Evolutionary conservation across 1,140 invertebrate genomes (phyloP), one percentile per base, ranked within the genome.

Genomic region (Lasaia peninsularis): DNA sequence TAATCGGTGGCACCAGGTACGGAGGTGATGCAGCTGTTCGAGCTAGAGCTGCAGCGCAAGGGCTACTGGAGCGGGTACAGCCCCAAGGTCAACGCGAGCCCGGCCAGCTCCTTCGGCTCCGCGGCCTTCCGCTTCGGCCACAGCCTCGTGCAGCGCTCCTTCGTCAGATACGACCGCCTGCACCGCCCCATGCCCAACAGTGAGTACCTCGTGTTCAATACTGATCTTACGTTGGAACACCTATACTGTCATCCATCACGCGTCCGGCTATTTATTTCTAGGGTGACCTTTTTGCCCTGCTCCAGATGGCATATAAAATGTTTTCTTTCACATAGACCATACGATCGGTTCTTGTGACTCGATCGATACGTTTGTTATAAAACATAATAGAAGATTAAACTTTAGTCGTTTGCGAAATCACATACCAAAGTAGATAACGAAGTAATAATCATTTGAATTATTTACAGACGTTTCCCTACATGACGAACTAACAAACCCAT

Each of bases 41-140:
- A 94, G 48, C 76, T 96, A 33, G 91, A 93, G 12, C 75, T 93
- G 10, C 69, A 92, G 48, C 90, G 91, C 14, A 91, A 91, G 32
- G 93, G 92, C 1, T 95, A 91, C 69, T 95, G 92, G 67, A 83
- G 91, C 1, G 91, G 91, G 2, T 99, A 99, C 75, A 93, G 96
- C 80, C 83, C 92, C 0, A 92, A 92, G 55, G 92, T 96, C 14
- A 96, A 98, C 89, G 94, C 98, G 0, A 93, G 93, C 11, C 93
- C 98, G 10, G 93, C 95, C 11, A 99, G 99, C 82, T 94, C 95
- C 49, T 99, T 99, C 89, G 94, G 97, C 0, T 93, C 96, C 0
- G 98, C 98, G 1, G 98, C 97, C n/a, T 98, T 96, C 84, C 92
- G 97, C 14, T 99, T 99, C 84, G 98, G 98, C 0, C 98, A 99